Base-by-base conservation (phyloP, 2,888 invertebrate species). In the Macropis europaea region DNA sequence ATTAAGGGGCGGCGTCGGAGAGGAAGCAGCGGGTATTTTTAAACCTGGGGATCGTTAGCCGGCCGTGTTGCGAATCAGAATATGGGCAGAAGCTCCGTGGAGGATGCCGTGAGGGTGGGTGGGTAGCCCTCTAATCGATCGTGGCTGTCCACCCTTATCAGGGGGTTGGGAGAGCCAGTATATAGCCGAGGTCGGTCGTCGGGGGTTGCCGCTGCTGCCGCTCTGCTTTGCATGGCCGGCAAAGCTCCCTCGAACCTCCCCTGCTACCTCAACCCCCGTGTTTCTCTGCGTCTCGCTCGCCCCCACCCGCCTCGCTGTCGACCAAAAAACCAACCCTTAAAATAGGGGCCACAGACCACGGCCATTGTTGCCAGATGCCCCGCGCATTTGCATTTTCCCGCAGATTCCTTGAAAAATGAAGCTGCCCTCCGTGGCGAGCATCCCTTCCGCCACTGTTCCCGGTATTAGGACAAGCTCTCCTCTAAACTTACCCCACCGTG, bases 301-400 rank as follows among this genome's bases (percentile, higher is more conserved):
- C 67, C 54, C 67, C 61, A 40, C 57, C 74, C 60, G 30, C 50
- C 32, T 60, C 42, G 40, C 7, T 60, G 42, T 63, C 82, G 83
- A 82, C 84, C 84, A 84, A 84, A 87, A 87, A 86, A 88, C 86
- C 89, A 87, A 88, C 88, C 89, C 88, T 90, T 89, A 88, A 90
- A 89, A 89, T 88, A 90, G 87, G 90, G 88, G 87, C 85, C 78
- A 73, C 79, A 87, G 86, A 87, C 85, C 86, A 86, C 88, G 89
- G 89, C 90, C 90, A 90, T 90, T 90, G 90, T 90, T 90, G 89
- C 90, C 90, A 90, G 90, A 90, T 90, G 90, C 90, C 90, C 87
- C 84, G 85, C 84, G 81, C 86, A 88, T 89, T 88, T 89, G 87
- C 90, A 90, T 90, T 90, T 90, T 89, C 88, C 84, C 88, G 84